Evolutionary conservation across 1,140 invertebrate genomes (phyloP).

Genomic region (Drosophila kepulauana): DNA sequence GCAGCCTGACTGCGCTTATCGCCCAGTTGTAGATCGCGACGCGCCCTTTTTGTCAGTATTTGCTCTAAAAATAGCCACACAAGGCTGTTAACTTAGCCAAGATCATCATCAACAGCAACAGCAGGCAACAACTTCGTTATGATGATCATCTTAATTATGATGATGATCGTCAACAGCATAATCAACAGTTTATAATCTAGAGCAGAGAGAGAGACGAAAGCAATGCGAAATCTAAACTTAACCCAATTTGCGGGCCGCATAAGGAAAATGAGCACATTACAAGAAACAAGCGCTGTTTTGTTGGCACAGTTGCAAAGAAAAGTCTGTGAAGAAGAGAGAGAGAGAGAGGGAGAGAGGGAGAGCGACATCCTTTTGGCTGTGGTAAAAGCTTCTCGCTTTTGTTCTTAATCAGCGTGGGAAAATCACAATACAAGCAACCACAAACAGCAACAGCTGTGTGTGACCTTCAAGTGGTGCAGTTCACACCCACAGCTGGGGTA

Average conservation of each 20-base stretch:
- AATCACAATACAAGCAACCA: conserved; percentile 44
- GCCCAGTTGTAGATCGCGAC: conserved; percentile 61
- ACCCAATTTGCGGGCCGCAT: conserved; percentile 74
- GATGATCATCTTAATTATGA: conserved; percentile 17
- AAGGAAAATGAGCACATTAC: conserved; percentile 83
- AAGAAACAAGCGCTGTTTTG: conserved; percentile 49
- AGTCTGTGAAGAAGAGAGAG: conserved; percentile 16
- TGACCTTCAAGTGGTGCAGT: conserved; percentile 54
- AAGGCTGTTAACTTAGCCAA: conserved; percentile 55
- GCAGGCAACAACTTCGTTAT: conserved; percentile 17
- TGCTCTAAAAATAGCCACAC: conserved; percentile 72
- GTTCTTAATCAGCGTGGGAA: conserved; percentile 73
- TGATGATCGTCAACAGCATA: conserved; percentile 26
- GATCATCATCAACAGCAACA: conserved; percentile 26
- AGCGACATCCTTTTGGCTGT: conserved; percentile 58
- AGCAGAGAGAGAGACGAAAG: conserved; percentile 39
- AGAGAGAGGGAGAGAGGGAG: not conserved
- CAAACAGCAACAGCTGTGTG: conserved; percentile 4
- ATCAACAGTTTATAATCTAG: conserved; percentile 57
- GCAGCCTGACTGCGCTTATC: conserved; percentile 51
- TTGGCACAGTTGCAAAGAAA: conserved; percentile 42
- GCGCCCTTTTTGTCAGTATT: conserved; percentile 60
- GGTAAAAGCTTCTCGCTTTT: conserved; percentile 46
- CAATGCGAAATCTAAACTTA: conserved; percentile 56
- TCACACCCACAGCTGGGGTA: conserved; percentile 59